Evolutionary conservation across 2,888 invertebrate genomes (phyloP), one percentile per base, ranked within the genome.

Genomic region (Dicyrtomina minuta): DNA sequence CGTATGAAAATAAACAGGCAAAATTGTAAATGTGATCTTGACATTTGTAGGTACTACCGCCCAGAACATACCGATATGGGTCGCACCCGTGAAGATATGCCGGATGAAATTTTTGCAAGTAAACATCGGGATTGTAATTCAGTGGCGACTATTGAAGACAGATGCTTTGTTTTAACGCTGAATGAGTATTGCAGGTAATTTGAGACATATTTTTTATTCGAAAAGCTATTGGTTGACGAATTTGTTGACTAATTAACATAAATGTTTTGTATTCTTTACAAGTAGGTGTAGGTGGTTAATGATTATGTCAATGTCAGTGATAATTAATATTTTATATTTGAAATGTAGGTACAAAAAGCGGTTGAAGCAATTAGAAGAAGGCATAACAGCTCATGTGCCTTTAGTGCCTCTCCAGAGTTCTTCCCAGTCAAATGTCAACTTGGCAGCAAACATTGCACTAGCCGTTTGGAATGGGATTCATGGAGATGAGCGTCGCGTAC

Each of bases 61-160:
- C 96, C 96, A 0, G 97, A 97, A 84, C 96, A 97, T 83, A 95
- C 96, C 17, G 96, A 96, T 80, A 89, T 89, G 80, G 96, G 95
- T 26, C 87, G 92, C 39, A 87, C 88, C 80, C 86, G 88, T 17
- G 86, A 86, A 61, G 93, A 95, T 82, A 89, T 90, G 80, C 88
- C 89, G 13, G 93, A 93, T 81, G 97, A 97, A 83, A 91, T 97
- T 70, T 97, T 96, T 83, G 96, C 97, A 55, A 96, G 96, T 24
- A 88, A 93, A 70, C 97, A 97, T 33, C 88, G 93, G 73, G 97
- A 97, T 84, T 92, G 92, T 76, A 94, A 95, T 84, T 93, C 93
- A 79, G 96, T 96, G 70, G 96, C 96, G 70, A 96, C 96, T 82
- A 96, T 97, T 80, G 97, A 97, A 82, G 97, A 97, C 84, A 94